Base-by-base conservation (phyloP, 2,888 invertebrate genomes). In the Mimumesa dahlbomi region DNA sequence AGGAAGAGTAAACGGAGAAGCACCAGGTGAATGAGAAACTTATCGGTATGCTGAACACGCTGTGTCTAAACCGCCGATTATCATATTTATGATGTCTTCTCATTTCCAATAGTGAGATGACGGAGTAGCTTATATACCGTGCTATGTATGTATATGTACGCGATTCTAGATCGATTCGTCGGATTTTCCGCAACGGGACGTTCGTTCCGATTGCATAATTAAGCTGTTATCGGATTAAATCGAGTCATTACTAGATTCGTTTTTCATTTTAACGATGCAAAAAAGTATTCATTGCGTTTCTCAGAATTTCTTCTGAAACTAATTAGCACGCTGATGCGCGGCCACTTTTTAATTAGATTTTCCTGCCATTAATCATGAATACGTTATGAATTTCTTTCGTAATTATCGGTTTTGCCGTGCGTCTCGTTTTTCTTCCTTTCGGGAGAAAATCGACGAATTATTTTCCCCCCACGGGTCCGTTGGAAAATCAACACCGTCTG, bases 71-170 rank as follows among this genome's bases (percentile, higher is more conserved):
- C 75, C 75, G 73, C 56, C 79, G 82, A 84, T 84, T 84, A 84
- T 81, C 84, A 82, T 84, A 83, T 83, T 84, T 84, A 83, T 82
- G 76, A 81, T 79, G 75, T 76, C 73, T 74, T 69, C 69, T 57
- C 71, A 66, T 75, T 75, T 67, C 62, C 40, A 13, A 18, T 52
- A 46, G 13, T 14, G 46, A 63, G 52, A 36, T 45, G 46, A 14
- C 29, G 45, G 45, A 16, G 9, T 49, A 38, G 48, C 29, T 61
- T 56, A 22, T 34, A 36, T 54, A 29, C 48, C 16, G 40, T 25
- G 54, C 43, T 22, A 25, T 25, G 7, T 7, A 25, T 16, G 13
- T 49, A 49, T 21, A 14, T 34, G 22, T 34, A 13, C 36, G 13
- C 46, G 29, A 46, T n/a, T 46, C 45, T 1, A 6, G 45, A 46